phyloP scores from a whole-genome alignment of 2,797 vertebrate genomes.

The Craterocephalus amniculus region DNA sequence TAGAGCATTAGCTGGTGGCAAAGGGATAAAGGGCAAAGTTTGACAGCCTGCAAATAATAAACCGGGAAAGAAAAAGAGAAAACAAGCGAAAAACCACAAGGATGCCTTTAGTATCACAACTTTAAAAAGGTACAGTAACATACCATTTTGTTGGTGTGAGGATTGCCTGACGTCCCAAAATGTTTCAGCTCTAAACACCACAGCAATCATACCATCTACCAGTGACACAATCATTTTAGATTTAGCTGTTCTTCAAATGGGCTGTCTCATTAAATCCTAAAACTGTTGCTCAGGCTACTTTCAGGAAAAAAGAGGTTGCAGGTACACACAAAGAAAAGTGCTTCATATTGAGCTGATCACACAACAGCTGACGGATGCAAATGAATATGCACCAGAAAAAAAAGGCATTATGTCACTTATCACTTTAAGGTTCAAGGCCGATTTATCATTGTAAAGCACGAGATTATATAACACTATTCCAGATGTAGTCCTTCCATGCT shows the following conservation, averaged over 20 bases:
- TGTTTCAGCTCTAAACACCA: background rate
- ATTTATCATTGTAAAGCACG: background rate
- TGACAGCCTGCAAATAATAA: background rate
- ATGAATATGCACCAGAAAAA: background rate
- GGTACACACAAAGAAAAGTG: background rate
- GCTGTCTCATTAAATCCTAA: background rate
- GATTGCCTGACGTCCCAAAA: background rate
- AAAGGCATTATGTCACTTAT: background rate
- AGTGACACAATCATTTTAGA: background rate
- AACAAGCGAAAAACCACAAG: background rate
- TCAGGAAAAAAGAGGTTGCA: background rate
- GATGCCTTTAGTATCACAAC: background rate
- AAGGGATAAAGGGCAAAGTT: background rate
- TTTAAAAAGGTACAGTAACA: background rate
- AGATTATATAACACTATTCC: background rate
- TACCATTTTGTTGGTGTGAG: background rate
- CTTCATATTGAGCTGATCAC: background rate
- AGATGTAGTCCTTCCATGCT: background rate
- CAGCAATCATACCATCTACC: background rate
- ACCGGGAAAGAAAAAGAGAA: no score
- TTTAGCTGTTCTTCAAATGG: background rate
- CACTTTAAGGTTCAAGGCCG: background rate
- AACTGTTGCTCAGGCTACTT: background rate
- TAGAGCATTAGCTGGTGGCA: background rate
- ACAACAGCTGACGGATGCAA: background rate